Conservation (phyloP, 2,113 vertebrate species). For the Notiomystis cincta region DNA sequence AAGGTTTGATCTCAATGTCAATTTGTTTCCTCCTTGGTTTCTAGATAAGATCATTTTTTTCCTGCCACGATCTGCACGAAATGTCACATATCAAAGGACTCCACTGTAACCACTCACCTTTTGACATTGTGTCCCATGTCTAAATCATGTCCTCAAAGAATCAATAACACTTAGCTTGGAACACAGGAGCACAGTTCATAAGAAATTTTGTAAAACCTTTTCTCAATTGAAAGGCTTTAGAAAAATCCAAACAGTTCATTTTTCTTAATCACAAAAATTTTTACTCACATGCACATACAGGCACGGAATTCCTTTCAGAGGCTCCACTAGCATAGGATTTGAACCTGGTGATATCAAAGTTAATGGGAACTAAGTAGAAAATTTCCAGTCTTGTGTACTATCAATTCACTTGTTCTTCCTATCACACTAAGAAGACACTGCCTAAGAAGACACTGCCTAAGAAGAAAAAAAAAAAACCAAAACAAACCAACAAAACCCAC, state of each 20-base stretch:
- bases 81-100: neutral
- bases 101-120: neutral
- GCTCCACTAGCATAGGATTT: neutral
- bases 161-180: neutral
- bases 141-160: neutral
- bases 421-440: neutral
- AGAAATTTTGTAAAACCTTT: neutral
- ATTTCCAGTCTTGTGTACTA: neutral
- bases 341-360: neutral
- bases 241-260: neutral
- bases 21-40: slow-evolving; percentile 27
- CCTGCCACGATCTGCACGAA: neutral
- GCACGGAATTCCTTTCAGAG: neutral
- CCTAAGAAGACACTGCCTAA: neutral
- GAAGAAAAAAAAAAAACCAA: neutral
- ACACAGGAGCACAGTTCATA: neutral
- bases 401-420: neutral
- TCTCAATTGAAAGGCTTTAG: neutral
- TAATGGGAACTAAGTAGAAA: neutral
- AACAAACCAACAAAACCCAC: no score
- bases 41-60: slow-evolving; percentile 28
- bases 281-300: neutral
- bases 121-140: neutral
- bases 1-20: slow-evolving; percentile 5
- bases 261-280: neutral